Conservation (phyloP, 2,797 vertebrate genomes). For the Eupleurogrammus muticus region DNA sequence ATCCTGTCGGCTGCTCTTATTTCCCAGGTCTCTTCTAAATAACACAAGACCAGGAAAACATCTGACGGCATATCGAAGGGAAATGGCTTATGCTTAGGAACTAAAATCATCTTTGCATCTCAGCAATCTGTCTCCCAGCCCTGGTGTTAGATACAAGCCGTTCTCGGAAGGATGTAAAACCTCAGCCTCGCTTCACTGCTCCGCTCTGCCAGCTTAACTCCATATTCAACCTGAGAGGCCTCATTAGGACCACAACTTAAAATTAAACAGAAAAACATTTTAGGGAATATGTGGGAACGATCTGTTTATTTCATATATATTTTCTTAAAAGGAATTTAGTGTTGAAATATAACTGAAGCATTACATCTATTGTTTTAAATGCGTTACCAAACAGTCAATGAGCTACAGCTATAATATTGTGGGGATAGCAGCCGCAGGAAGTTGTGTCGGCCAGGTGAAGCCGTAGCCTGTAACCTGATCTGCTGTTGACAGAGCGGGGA, state of each 20-base stretch:
- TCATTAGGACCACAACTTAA: conserved; percentile 37
- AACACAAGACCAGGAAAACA: conserved; percentile 27
- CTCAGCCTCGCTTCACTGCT: conserved; percentile 51
- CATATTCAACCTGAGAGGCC: conserved; percentile 64
- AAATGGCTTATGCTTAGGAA: conserved; percentile 20
- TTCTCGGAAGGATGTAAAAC: conserved; percentile 51
- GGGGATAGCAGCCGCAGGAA: conserved; percentile 71
- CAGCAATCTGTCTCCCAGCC: conserved; percentile 38
- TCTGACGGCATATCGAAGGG: conserved; percentile 21
- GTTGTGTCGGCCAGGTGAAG: conserved; percentile 72
- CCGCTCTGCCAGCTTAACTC: conserved; percentile 63
- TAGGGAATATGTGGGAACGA: conserved; percentile 16
- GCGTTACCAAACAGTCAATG: not conserved
- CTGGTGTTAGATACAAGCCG: conserved; percentile 39
- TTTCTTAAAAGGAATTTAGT: not conserved
- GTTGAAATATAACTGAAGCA: not conserved
- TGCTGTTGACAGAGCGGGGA: conserved; percentile 84
- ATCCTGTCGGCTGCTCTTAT: conserved; percentile 52
- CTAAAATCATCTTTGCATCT: conserved; percentile 52
- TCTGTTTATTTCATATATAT: conserved; percentile 34
- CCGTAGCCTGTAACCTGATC: conserved; percentile 77
- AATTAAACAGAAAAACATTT: conserved; percentile 14
- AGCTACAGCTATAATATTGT: not conserved
- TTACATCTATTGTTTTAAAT: no score
- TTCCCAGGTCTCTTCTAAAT: conserved; percentile 48